Base-by-base conservation (phyloP, 1,140 invertebrate species). In the Drosophila kanapiae region DNA sequence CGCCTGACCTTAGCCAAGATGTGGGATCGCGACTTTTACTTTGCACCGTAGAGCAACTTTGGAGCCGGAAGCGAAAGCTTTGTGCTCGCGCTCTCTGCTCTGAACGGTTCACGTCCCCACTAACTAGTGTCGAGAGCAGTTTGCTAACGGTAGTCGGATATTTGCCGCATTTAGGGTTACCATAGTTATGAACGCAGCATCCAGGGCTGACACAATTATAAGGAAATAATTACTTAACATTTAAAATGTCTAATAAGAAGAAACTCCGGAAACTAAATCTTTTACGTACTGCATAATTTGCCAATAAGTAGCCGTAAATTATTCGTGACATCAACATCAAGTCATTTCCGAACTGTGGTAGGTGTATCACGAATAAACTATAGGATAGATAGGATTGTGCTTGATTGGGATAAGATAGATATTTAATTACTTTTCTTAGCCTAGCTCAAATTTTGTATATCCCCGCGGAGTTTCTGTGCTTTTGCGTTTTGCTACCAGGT, bases 21-120 rank as follows among this genome's bases (percentile, higher is more conserved):
- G 65, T 84, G 69, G 80, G 76, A 82, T 80, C 48, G 68, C 53
- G 37, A 72, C 67, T 72, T 71, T 72, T 72, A 72, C 69, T 72
- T 59, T 35, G 35, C 18, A 10, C 38, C 37, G 31, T 10, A n/a
- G 11, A 65, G 51, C 53, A 29, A 61, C 9, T 43, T 23, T 11
- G n/a, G 31, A 45, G 53, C 42, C 69, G 69, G 67, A 72, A 71
- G 54, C 54, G 11, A 72, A 71, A 72, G 69, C 69, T 72, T 27
- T 40, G 33, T 33, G 18, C 23, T 72, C 16, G 33, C 27, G 18
- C 23, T 72, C 16, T 40, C 23, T 33, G 18, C 7, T 14, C 6
- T 3, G n/a, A 18, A 8, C 16, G 63, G 68, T 70, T 67, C 33
- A 31, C 13, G 62, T 65, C 67, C 16, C 29, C 31, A 38, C 60